phyloP scores from a whole-genome alignment of 2,113 vertebrate species.

The Dasyprocta punctata region DNA sequence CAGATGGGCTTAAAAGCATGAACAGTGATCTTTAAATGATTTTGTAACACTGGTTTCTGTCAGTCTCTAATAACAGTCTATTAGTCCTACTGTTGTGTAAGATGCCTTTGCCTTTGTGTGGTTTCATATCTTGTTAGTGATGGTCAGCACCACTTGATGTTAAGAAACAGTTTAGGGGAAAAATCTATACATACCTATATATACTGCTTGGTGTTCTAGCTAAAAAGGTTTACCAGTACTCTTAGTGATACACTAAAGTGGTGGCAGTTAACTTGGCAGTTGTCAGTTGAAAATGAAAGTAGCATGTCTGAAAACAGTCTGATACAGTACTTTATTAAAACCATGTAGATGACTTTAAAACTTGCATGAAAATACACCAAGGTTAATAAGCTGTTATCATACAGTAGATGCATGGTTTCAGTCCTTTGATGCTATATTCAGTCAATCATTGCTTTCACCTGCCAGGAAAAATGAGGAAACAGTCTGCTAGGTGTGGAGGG shows the following conservation, averaged over 20 bases:
- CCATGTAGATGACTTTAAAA: conserved; percentile 64
- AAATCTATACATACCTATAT: background rate
- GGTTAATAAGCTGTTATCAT: conserved; percentile 74
- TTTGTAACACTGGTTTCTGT: conserved; percentile 65
- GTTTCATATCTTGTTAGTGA: conserved; percentile 73
- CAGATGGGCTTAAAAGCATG: conserved; percentile 64
- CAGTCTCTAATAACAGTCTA: conserved; percentile 59
- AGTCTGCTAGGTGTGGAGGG: conserved; percentile 42
- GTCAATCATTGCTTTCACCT: conserved; percentile 72
- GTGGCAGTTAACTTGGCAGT: conserved; percentile 73
- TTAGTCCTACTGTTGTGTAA: conserved; percentile 74
- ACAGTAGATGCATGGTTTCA: conserved; percentile 72
- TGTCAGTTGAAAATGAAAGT: conserved; percentile 79
- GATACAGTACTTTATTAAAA: conserved; percentile 70
- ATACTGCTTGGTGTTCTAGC: conserved; percentile 72
- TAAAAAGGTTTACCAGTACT: conserved; percentile 77
- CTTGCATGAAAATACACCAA: conserved; percentile 67
- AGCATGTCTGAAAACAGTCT: conserved; percentile 72
- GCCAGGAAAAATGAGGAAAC: conserved; percentile 63
- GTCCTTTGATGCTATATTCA: conserved; percentile 58
- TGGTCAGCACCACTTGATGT: conserved; percentile 53
- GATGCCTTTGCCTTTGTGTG: conserved; percentile 80
- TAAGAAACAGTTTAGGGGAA: conserved; percentile 45
- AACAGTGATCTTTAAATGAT: conserved; percentile 14
- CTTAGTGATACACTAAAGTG: conserved; percentile 74